Percentiles rank a stretch among this genome's conserved stretches.
phyloP scores from a whole-genome alignment of 2,113 vertebrate species.

The Cygnus atratus region DNA sequence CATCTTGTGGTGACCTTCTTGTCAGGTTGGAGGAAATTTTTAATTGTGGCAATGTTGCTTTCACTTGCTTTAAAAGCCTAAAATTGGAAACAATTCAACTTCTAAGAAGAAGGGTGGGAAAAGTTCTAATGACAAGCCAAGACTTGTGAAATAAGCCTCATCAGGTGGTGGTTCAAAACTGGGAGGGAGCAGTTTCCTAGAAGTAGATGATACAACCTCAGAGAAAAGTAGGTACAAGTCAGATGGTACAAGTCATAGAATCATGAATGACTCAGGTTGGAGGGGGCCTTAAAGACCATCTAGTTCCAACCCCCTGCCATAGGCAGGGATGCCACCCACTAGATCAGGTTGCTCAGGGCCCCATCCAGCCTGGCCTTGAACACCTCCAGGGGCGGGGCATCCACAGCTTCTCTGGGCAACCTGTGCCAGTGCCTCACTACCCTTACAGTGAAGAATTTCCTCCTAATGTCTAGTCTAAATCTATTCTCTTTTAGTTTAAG shows the following conservation, averaged over 20 bases:
- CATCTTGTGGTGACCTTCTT: constrained; percentile 77
- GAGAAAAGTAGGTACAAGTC: background rate
- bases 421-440: too few relatives aligned
- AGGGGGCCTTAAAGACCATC: too few relatives aligned
- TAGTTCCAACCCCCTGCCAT: too few relatives aligned
- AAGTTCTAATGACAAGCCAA: background rate
- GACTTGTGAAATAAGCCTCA: background rate
- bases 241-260: background rate
- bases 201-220: background rate
- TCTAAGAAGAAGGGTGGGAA: background rate
- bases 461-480: too few relatives aligned
- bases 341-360: too few relatives aligned
- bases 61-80: constrained; percentile 80
- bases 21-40: constrained; percentile 78
- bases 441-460: too few relatives aligned
- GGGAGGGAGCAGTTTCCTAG: background rate
- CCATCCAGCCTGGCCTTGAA: too few relatives aligned
- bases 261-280: too few relatives aligned
- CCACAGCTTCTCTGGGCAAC: too few relatives aligned
- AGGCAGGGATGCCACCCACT: too few relatives aligned
- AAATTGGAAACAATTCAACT: background rate
- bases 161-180: background rate
- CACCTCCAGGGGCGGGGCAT: too few relatives aligned
- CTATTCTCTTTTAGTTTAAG: too few relatives aligned
- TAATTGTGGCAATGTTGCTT: constrained; percentile 65